Conservation (phyloP, 2,888 invertebrate genomes). For the Drosophila conformis region DNA sequence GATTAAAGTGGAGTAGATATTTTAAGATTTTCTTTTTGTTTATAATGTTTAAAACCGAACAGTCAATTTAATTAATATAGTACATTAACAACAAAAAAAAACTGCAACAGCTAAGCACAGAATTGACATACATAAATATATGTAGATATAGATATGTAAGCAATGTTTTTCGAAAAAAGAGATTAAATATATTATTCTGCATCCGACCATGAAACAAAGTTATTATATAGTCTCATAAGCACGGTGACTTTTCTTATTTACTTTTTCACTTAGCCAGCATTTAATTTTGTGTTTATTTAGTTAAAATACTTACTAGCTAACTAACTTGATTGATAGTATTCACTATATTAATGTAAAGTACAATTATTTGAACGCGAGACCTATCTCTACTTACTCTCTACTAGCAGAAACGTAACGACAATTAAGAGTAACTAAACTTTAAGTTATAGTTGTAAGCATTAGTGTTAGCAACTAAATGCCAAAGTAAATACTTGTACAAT, state of each 20-base stretch:
- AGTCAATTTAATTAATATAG: not conserved
- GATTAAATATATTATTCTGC: constrained; percentile 6
- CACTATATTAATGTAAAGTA: constrained; percentile 3
- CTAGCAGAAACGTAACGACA: constrained; percentile 25
- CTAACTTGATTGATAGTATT: constrained; percentile 16
- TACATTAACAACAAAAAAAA: constrained; percentile 4
- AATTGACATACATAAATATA: not conserved
- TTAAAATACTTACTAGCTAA: constrained; percentile 45
- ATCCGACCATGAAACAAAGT: constrained; percentile 12
- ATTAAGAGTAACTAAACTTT: constrained; percentile 17
- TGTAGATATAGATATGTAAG: not conserved
- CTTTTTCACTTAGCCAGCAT: constrained; percentile 5
- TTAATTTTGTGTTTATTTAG: constrained; percentile 31
- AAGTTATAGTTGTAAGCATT: constrained; percentile 5
- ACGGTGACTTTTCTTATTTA: constrained; percentile 1
- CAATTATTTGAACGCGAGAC: constrained; percentile 21
- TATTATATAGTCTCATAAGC: constrained; percentile 10
- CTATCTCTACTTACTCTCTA: constrained; percentile 45
- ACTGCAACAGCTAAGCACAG: constrained; percentile 2
- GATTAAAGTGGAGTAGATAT: not conserved
- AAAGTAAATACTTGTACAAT: constrained; percentile 34
- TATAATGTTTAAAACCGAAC: not conserved
- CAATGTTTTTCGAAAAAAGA: constrained; percentile 2
- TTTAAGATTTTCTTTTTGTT: constrained; percentile 1
- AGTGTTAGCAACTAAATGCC: constrained; percentile 24